A percentile compares a stretch with the other conserved stretches of the same genome.
Evolutionary conservation across 92 coral and sea anemone genomes (phyloP).

Genomic region (Epizoanthus illoricatus): DNA sequence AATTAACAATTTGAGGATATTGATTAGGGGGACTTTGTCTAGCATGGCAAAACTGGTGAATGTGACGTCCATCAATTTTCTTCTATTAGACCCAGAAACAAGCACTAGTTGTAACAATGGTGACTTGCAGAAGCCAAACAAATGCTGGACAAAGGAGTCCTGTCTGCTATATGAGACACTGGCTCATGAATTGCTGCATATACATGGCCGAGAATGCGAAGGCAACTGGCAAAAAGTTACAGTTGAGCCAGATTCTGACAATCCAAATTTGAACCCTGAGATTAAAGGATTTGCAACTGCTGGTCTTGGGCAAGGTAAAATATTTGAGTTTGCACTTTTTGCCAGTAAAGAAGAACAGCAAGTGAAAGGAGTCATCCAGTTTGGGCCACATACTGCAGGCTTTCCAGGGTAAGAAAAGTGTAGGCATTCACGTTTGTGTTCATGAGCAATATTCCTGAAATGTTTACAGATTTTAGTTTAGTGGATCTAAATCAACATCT

Average conservation of each 20-base stretch:
- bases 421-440: neutral
- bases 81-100: neutral
- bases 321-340: constrained; percentile 62
- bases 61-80: constrained; percentile 3
- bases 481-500: too few relatives aligned
- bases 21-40: too few relatives aligned
- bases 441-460: too few relatives aligned
- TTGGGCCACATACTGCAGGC: constrained; percentile 72
- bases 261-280: constrained; percentile 22
- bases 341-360: constrained; percentile 45
- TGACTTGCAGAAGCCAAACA: constrained; percentile 46
- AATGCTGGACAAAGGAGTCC: constrained; percentile 58
- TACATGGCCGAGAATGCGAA: constrained; percentile 10
- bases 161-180: constrained; percentile 44
- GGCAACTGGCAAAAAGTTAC: constrained; percentile 53
- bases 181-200: constrained; percentile 30
- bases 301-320: constrained; percentile 49
- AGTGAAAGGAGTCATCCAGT: constrained; percentile 68
- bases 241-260: too few relatives aligned
- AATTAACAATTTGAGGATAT: too few relatives aligned
- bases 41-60: too few relatives aligned
- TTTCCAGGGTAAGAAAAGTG: constrained; percentile 55
- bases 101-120: neutral
- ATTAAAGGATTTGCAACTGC: constrained; percentile 47
- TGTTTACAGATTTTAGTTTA: too few relatives aligned